Base-by-base conservation (phyloP, 2,888 invertebrate species). In the Rhamnusium bicolor region DNA sequence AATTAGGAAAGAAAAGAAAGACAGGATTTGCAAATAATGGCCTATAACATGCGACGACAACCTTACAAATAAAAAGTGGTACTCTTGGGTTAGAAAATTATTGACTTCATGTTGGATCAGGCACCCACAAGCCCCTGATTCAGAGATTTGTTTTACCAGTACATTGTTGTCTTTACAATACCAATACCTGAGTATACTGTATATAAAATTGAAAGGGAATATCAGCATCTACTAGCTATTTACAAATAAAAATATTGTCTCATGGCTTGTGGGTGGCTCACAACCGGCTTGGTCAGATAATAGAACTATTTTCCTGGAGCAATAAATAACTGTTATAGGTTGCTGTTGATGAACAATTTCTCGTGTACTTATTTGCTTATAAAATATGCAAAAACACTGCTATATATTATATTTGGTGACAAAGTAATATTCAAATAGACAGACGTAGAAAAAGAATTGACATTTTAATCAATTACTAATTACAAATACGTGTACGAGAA, bases 331-430 rank as follows among this genome's bases (percentile, higher is more conserved):
- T 74, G 75, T 73, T 76, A 71, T 72, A 68, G 73, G 40, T 62
- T 72, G 65, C 71, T 69, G 77, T 75, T 76, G 76, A 77, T 79
- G 78, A 79, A 78, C 80, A 80, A 77, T 80, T 78, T 79, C 72
- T 76, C 67, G 69, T 69, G 66, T 65, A 58, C 74, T 72, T 74
- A 77, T 77, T 74, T 62, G 69, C 61, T 71, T 66, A 76, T 71
- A 74, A 69, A 75, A 73, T 78, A 75, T 73, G 76, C 72, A 68
- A 76, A 76, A 60, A 69, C 56, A 66, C 4, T 29, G 60, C 32
- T 46, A 51, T 73, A 67, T 54, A 60, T 71, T 66, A 69, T 69
- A 56, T 21, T 47, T 14, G 29, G 49, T 66, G 71, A 71, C 69
- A 53, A 46, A n/a, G 60, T 60, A 69, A 56, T 66, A 72, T 72